Evolutionary conservation across 2,888 invertebrate species (phyloP).

Genomic region (Cosmia trapezina): DNA sequence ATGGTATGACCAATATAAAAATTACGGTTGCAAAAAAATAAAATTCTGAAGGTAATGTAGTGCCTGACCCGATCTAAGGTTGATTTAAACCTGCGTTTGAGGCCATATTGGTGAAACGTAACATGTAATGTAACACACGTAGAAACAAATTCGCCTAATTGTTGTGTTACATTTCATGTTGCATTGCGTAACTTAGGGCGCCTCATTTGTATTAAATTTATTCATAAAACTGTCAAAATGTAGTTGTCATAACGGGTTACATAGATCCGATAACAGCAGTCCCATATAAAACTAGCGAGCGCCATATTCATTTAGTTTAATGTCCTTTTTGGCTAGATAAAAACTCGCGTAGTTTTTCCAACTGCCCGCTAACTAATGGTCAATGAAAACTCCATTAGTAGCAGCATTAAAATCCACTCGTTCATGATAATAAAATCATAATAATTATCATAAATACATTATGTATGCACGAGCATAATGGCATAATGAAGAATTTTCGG

Average conservation of each 20-base stretch:
- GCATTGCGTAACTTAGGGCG: background rate
- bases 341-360: slow-evolving; percentile 41
- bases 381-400: slow-evolving; percentile 55
- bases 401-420: slow-evolving; percentile 37
- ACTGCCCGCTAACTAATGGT: slow-evolving; percentile 46
- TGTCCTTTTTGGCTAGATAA: slow-evolving; percentile 32
- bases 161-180: background rate
- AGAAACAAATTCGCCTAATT: background rate
- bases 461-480: slow-evolving; percentile 28
- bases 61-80: too few species aligned
- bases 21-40: too few species aligned
- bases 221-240: background rate
- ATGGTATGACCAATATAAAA: too few species aligned
- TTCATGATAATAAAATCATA: slow-evolving; percentile 42
- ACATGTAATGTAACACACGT: background rate
- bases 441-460: slow-evolving; percentile 44
- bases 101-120: background rate
- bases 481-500: slow-evolving; percentile 15
- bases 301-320: slow-evolving; percentile 32
- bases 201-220: too few species aligned
- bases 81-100: too few species aligned
- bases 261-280: slow-evolving; percentile 1
- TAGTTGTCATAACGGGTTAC: background rate
- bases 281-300: slow-evolving; percentile 2
- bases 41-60: too few species aligned